Evolutionary conservation across 2,888 invertebrate genomes (phyloP).

Genomic region (Ariolimax columbianus): DNA sequence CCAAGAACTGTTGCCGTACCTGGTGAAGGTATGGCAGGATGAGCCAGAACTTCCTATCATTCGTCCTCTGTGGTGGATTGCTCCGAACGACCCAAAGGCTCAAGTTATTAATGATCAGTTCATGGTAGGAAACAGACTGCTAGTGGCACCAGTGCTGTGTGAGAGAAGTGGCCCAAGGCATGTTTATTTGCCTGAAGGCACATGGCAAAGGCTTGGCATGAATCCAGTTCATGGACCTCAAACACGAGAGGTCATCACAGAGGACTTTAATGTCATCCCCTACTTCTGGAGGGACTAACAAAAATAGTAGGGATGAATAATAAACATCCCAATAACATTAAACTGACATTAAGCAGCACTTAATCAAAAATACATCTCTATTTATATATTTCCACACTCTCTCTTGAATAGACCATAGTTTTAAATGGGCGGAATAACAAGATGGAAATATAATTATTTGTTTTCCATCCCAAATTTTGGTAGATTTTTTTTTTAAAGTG

Average conservation of each 20-base stretch:
- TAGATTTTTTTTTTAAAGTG: too few relatives aligned
- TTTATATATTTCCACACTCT: too few relatives aligned
- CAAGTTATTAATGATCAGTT: slow-evolving; percentile 57
- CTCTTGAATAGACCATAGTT: too few relatives aligned
- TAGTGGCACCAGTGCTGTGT: slow-evolving; percentile 58
- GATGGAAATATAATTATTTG: too few relatives aligned
- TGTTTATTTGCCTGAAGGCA: slow-evolving; percentile 56
- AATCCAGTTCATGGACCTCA: neutral
- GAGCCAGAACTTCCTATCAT: slow-evolving; percentile 55
- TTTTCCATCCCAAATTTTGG: too few relatives aligned
- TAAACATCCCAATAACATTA: too few relatives aligned
- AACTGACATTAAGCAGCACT: too few relatives aligned
- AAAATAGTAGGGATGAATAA: neutral
- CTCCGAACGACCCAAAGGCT: slow-evolving; percentile 50
- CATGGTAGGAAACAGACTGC: slow-evolving; percentile 54
- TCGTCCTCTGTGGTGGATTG: slow-evolving; percentile 58
- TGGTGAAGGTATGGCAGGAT: slow-evolving; percentile 46
- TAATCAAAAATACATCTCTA: too few relatives aligned
- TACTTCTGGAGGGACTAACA: slow-evolving; percentile 47
- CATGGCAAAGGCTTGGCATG: slow-evolving; percentile 46
- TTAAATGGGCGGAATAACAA: too few relatives aligned
- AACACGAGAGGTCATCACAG: neutral
- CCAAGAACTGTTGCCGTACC: slow-evolving; percentile 51
- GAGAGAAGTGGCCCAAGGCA: slow-evolving; percentile 40
- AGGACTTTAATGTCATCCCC: slow-evolving; percentile 36